Evolutionary conservation across 2,888 invertebrate species (phyloP), one percentile per base, ranked within the genome.

Genomic region (Griposia aprilina): DNA sequence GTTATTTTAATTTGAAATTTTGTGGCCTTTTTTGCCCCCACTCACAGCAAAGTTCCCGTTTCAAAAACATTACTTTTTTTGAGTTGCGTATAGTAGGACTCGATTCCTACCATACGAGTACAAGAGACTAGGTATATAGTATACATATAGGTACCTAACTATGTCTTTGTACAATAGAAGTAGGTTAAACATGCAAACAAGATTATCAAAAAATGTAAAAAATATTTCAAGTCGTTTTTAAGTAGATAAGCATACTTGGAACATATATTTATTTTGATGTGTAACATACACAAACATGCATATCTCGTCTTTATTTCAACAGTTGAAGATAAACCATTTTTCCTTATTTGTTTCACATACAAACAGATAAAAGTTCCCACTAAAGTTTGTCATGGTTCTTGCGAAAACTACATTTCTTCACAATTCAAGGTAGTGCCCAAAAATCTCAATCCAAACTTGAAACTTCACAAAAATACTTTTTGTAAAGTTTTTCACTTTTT

Each of bases 261-360:
- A 17, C 45, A 20, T 23, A n/a, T 30, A 41, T 68, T 70, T 66
- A 59, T 55, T 68, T 70, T n/a, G 20, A 45, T 62, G 74, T 59
- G 79, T 8, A 67, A 82, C 57, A 48, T 0, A 26, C n/a, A 83
- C 57, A 26, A 36, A 57, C 63, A 72, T 8, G 83, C 80, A 45
- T 83, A 80, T 83, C 84, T 83, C 5, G 26, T n/a, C 17, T 75
- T 10, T 2, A 50, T 76, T 80, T 72, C n/a, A 60, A 65, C 63
- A 36, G 45, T 57, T 15, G 23, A 55, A 26, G 62, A 26, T 6
- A n/a, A 76, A 48, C 45, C n/a, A 52, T 45, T 71, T 83, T 62
- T 83, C 75, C 71, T 68, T 68, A 72, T 75, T 69, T 63, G 67
- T 59, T 2, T 48, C 36, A 57, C 30, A 63, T 10, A 70, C 55